Base-by-base conservation (phyloP, 2,888 invertebrate species). In the Parnassius smintheus region DNA sequence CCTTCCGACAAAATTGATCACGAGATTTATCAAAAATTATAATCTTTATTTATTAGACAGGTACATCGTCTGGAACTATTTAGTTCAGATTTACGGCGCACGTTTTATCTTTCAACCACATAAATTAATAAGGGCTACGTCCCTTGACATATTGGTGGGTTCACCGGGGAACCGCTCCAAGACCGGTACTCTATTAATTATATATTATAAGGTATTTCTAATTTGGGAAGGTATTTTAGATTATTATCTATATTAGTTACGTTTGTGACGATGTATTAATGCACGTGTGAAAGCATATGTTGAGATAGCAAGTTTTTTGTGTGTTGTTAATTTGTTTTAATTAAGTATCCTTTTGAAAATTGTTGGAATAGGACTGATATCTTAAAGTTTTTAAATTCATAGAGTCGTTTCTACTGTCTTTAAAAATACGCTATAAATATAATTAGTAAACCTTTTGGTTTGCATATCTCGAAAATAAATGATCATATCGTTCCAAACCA, bases 221-320 rank as follows among this genome's bases (percentile, higher is more conserved):
- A 68, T 68, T 67, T 70, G 70, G 66, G 57, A 65, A 66, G 63
- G 68, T 68, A 61, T 66, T 68, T 72, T 67, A 68, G 68, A 72
- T 71, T 52, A 41, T 68, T 65, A 75, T 74, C 76, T 70, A 65
- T 74, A 75, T 74, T 69, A 72, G 70, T 59, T 66, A 64, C 41
- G 68, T 68, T 68, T 49, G 57, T 51, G 66, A 68, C 69, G 64
- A 68, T 61, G 67, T 66, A 66, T 65, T 68, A 65, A 72, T 68
- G 68, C 69, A 68, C 71, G 70, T 67, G 69, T 57, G 68, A 72
- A 59, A 62, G 44, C 51, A 44, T 49, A 41, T 44, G 44, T 51
- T 54, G 42, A 50, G 35, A 45, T 56, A 57, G 58, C 22, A 12
- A 22, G 51, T 60, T 45, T 49, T 44, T 54, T 50, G 53, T 53